Percentiles rank a stretch among this genome's conserved stretches.
These are phyloP conservation scores for Mamestra configurata DNA, from an alignment of 1,140 invertebrate genomes.

Conservation along the genomic window DNA sequence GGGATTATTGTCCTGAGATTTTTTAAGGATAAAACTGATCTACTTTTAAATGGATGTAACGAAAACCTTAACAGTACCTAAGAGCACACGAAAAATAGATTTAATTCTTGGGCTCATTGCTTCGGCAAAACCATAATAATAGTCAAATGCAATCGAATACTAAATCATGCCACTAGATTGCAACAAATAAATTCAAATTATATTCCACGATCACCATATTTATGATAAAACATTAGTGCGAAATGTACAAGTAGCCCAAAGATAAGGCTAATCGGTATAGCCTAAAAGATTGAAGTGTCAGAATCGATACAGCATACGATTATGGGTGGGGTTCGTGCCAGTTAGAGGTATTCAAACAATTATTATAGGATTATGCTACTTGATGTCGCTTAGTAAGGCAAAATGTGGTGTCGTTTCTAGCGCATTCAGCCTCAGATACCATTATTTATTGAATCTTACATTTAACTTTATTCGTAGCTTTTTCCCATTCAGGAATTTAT, in stretches of 20 bases:
- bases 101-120: too few species aligned
- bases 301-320: background rate
- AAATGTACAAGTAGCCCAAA: background rate
- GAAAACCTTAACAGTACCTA: too few species aligned
- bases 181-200: slow-evolving; percentile 1
- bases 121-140: too few species aligned
- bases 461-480: slow-evolving; percentile 2
- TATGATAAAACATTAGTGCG: slow-evolving; percentile 14
- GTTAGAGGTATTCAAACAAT: background rate
- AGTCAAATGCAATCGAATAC: background rate
- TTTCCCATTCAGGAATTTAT: slow-evolving; percentile 20
- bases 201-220: slow-evolving; percentile 27
- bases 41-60: background rate
- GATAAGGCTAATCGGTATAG: background rate
- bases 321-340: background rate
- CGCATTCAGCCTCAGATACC: background rate
- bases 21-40: background rate
- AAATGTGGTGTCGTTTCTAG: slow-evolving; percentile 12
- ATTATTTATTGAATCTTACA: slow-evolving; percentile 16
- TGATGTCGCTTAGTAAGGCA: background rate
- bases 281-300: background rate
- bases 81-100: too few species aligned
- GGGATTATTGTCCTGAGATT: background rate
- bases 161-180: background rate
- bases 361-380: background rate